These are phyloP conservation scores for Heterodera schachtii DNA, from an alignment of 1,140 invertebrate genomes.

Conservation along the genomic window DNA sequence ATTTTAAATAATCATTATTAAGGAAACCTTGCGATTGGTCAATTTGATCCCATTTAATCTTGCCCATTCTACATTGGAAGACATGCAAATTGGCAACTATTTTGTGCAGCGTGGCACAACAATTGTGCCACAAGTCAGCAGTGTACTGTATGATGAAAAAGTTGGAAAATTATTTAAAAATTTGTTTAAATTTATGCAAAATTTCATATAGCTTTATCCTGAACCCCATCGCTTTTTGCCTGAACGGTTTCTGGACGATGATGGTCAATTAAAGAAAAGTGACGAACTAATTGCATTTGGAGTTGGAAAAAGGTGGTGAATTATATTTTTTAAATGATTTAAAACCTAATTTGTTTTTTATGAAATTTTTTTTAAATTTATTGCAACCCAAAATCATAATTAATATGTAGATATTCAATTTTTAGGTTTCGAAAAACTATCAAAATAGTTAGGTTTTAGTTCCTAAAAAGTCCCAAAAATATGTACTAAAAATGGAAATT, in stretches of 20 bases:
- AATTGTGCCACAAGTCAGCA: conserved; percentile 10
- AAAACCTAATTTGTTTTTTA: no score
- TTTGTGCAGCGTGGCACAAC: background rate
- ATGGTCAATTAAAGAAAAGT: conserved; percentile 26
- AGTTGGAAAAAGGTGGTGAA: conserved; percentile 26
- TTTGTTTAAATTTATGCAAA: background rate
- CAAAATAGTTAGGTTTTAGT: no score
- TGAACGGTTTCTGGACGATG: conserved; percentile 29
- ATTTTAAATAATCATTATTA: background rate
- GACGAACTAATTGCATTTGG: conserved; percentile 35
- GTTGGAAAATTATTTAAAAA: background rate
- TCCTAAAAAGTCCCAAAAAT: no score
- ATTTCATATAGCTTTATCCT: conserved; percentile 12
- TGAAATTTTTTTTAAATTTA: no score
- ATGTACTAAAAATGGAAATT: no score
- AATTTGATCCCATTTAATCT: conserved; percentile 28
- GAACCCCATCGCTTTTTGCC: conserved; percentile 23
- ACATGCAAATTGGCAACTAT: conserved; percentile 16
- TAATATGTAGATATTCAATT: no score
- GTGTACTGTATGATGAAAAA: conserved; percentile 26
- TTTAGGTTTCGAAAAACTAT: no score
- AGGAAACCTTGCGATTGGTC: conserved; percentile 22
- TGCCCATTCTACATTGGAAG: conserved; percentile 16
- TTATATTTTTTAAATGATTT: background rate
- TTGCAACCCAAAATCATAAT: no score